phyloP scores from a whole-genome alignment of 2,797 vertebrate species.

The Spinibarbus caldwelli region DNA sequence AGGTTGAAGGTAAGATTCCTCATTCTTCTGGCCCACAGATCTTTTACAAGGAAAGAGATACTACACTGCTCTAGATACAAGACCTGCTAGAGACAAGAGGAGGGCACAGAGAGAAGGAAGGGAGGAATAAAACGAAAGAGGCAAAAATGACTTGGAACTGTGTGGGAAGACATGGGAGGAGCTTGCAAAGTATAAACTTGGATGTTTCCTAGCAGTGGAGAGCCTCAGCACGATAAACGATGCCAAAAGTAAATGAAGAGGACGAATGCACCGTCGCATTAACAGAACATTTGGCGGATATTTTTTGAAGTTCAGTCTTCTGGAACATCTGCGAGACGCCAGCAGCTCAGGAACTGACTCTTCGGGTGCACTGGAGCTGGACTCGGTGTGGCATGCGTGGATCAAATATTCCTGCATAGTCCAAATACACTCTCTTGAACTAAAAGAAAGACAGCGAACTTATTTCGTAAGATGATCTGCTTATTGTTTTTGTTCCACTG shows the following conservation, averaged over 20 bases:
- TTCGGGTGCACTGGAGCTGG: slow-evolving; percentile 60
- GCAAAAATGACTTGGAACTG: slow-evolving; percentile 59
- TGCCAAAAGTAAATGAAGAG: slow-evolving; percentile 71
- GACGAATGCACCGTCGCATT: slow-evolving; percentile 38
- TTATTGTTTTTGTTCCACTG: slow-evolving; percentile 72
- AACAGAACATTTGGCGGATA: slow-evolving; percentile 34
- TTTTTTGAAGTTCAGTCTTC: slow-evolving; percentile 30
- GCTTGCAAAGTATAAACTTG: slow-evolving; percentile 86
- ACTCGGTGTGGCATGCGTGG: slow-evolving; percentile 64
- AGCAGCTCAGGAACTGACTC: slow-evolving; percentile 43
- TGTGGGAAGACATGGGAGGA: slow-evolving; percentile 77
- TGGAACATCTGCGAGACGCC: slow-evolving; percentile 29
- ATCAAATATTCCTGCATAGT: slow-evolving; percentile 66
- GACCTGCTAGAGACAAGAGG: slow-evolving; percentile 4
- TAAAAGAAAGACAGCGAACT: slow-evolving; percentile 50
- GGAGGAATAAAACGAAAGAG: slow-evolving; percentile 50
- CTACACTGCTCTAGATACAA: neutral
- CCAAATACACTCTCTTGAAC: slow-evolving; percentile 56
- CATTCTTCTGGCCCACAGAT: neutral
- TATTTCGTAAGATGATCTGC: slow-evolving; percentile 72
- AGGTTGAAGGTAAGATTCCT: neutral
- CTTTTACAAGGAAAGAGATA: neutral
- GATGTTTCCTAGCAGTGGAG: slow-evolving; percentile 85
- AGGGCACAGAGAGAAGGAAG: slow-evolving; percentile 36
- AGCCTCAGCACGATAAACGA: slow-evolving; percentile 81